Percentiles rank a stretch among this genome's conserved stretches.
phyloP scores from a whole-genome alignment of 2,888 invertebrate species.

The Ochropacha duplaris region DNA sequence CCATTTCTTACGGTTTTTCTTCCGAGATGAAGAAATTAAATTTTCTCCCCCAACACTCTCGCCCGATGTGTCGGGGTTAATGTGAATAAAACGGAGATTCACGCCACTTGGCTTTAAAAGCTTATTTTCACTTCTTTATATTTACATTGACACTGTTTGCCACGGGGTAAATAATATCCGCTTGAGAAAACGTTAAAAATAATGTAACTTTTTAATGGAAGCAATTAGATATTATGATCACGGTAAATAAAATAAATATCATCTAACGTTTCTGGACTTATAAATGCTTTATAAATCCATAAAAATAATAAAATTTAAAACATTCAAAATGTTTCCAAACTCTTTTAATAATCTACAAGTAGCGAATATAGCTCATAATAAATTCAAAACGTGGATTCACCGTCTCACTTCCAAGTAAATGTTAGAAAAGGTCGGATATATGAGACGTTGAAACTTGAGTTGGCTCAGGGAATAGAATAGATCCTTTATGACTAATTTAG shows the following conservation, averaged over 20 bases:
- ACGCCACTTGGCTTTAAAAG: neutral
- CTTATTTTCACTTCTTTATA: neutral
- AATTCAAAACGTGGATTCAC: neutral
- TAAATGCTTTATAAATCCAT: neutral
- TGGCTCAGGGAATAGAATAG: neutral
- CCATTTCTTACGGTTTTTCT: neutral
- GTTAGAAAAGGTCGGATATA: neutral
- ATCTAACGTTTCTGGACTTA: too few species aligned
- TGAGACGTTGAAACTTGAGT: neutral
- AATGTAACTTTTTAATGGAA: too few species aligned
- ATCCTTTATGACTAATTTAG: neutral
- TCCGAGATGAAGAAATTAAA: neutral
- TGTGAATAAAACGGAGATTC: neutral
- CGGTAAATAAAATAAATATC: neutral
- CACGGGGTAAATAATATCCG: neutral
- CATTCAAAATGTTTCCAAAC: neutral
- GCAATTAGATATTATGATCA: too few species aligned
- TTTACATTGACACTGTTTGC: neutral
- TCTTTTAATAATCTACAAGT: neutral
- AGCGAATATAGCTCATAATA: neutral
- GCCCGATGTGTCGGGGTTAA: neutral
- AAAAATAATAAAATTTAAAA: neutral
- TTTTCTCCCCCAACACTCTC: neutral
- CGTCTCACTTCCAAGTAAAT: neutral
- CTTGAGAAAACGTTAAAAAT: neutral